These are phyloP conservation scores for Calephelis nemesis DNA, from an alignment of 1,140 invertebrate genomes.

Conservation along the genomic window DNA sequence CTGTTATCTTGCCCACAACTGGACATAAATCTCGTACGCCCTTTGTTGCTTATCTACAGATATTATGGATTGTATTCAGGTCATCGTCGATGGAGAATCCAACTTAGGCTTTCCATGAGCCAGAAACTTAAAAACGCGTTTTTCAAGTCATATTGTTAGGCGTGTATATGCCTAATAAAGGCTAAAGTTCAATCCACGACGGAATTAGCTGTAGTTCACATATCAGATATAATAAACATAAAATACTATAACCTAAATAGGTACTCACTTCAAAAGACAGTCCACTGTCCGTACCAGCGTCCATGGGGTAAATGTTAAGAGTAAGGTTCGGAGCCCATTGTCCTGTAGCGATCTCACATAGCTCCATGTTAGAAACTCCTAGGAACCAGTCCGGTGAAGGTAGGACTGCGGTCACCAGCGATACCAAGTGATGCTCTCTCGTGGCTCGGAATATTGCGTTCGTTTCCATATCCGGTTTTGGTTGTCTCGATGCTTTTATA, in stretches of 20 bases:
- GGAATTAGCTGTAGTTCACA: too few species aligned
- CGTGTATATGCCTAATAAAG: too few species aligned
- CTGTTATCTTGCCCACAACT: too few species aligned
- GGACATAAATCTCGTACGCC: too few species aligned
- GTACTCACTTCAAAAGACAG: constrained; percentile 53
- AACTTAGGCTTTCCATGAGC: too few species aligned
- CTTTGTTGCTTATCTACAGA: too few species aligned
- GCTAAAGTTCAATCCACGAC: too few species aligned
- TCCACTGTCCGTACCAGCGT: constrained; percentile 68
- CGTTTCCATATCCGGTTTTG: constrained; percentile 49
- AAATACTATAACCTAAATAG: not conserved
- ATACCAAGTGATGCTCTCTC: constrained; percentile 52
- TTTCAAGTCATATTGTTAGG: too few species aligned
- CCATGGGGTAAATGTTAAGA: constrained; percentile 61
- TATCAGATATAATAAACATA: too few species aligned
- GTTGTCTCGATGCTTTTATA: constrained; percentile 57
- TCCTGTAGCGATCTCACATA: constrained; percentile 46
- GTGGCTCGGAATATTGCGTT: constrained; percentile 52
- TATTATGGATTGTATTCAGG: too few species aligned
- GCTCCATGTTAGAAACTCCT: constrained; percentile 60
- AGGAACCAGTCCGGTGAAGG: constrained; percentile 72
- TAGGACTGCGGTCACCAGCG: constrained; percentile 52
- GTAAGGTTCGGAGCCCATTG: constrained; percentile 52
- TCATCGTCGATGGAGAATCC: too few species aligned
- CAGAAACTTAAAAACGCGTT: too few species aligned